phyloP scores from a whole-genome alignment of 2,797 vertebrate species.

The Gymnoscopelus microlampas region DNA sequence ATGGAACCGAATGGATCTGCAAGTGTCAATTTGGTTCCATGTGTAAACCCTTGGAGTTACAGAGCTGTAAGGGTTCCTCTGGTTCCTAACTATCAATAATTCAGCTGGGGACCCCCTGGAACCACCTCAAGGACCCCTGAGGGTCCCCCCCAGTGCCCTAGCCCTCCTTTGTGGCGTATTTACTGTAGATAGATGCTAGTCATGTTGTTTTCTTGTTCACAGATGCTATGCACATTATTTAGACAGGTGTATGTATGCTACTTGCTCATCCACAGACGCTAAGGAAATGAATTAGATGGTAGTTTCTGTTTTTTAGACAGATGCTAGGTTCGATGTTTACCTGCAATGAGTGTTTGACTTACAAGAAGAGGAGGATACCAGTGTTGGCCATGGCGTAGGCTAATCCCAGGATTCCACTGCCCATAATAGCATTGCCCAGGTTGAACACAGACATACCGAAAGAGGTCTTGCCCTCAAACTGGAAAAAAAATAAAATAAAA shows the following conservation, averaged over 20 bases:
- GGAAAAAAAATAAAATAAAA: conserved; percentile 32
- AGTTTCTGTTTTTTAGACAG: not conserved
- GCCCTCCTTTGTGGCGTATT: too few species aligned
- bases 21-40: not conserved
- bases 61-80: too few species aligned
- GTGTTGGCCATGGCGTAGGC: conserved; percentile 99
- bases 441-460: conserved; percentile 99
- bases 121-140: not conserved
- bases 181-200: too few species aligned
- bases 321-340: conserved; percentile 1
- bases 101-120: too few species aligned
- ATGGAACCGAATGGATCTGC: not conserved
- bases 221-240: too few species aligned
- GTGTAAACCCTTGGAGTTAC: not conserved
- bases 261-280: too few species aligned
- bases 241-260: too few species aligned
- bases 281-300: too few species aligned
- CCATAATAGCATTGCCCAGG: conserved; percentile 98
- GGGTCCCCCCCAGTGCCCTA: not conserved
- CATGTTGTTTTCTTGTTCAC: too few species aligned
- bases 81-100: too few species aligned
- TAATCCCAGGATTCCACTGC: conserved; percentile 96
- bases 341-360: conserved; percentile 72
- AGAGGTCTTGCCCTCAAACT: conserved; percentile 98
- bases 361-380: conserved; percentile 94